A percentile compares a stretch with the other conserved stretches of the same genome.
Conservation (phyloP, 2,113 vertebrate genomes). For the Chinchilla lanigera region DNA sequence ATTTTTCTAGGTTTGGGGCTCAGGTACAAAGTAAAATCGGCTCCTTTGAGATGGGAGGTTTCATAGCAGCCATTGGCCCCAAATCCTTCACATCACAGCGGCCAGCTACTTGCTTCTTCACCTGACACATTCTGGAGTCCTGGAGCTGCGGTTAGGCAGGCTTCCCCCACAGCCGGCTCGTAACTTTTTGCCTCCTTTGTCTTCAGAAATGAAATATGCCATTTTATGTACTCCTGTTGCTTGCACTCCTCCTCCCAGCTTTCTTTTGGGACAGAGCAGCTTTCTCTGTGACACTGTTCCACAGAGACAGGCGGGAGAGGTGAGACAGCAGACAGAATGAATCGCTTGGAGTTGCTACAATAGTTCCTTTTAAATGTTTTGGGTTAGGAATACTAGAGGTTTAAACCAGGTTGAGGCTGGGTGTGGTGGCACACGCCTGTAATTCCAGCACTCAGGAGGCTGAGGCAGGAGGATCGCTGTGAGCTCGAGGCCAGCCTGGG, state of each 20-base stretch:
- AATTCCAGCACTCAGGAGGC: too few species aligned
- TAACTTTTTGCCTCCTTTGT: slow-evolving; percentile 29
- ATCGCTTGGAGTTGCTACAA: slow-evolving; percentile 1
- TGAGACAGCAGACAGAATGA: slow-evolving; percentile 44
- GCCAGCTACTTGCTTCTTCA: neutral
- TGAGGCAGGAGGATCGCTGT: too few species aligned
- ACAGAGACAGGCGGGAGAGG: neutral
- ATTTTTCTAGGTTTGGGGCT: neutral
- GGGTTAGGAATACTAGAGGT: neutral
- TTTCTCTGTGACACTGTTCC: slow-evolving; percentile 22
- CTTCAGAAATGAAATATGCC: slow-evolving; percentile 42
- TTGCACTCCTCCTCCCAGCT: neutral
- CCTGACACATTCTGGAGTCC: neutral
- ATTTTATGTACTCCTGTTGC: neutral
- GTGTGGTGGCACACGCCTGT: too few species aligned
- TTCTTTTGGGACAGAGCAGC: slow-evolving; percentile 1
- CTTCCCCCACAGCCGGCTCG: neutral
- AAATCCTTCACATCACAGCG: neutral
- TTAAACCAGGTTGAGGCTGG: neutral
- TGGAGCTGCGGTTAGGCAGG: neutral
- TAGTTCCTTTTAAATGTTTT: slow-evolving; percentile 10
- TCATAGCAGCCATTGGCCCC: neutral
- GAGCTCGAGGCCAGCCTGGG: too few species aligned
- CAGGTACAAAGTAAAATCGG: slow-evolving; percentile 14
- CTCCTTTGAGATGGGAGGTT: neutral